Evolutionary conservation across 1,140 invertebrate genomes (phyloP).

Genomic region (Leptinotarsa undecemlineata): DNA sequence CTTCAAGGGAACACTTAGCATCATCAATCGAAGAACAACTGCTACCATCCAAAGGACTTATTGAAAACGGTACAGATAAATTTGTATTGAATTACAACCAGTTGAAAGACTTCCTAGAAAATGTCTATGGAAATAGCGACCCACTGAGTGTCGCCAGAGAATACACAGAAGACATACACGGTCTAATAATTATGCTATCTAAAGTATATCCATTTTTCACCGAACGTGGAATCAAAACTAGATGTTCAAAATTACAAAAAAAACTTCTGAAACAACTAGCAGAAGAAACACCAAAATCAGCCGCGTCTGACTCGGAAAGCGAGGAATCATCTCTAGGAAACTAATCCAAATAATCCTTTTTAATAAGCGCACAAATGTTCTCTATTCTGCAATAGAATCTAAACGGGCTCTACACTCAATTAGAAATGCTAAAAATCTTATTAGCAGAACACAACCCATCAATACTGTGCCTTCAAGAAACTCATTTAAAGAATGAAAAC

Average conservation of each 20-base stretch:
- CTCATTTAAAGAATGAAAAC: background rate
- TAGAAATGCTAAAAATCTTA: slow-evolving; percentile 1
- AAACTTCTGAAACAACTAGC: slow-evolving; percentile 1
- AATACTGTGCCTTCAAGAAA: background rate
- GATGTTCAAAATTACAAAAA: slow-evolving; percentile 5
- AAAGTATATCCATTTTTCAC: slow-evolving; percentile 3
- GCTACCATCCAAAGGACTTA: background rate
- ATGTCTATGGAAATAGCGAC: slow-evolving; percentile 7
- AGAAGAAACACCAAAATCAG: background rate
- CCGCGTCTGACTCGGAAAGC: background rate
- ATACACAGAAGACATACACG: slow-evolving; percentile 9
- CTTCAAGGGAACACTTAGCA: background rate
- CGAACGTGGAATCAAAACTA: background rate
- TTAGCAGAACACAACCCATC: background rate
- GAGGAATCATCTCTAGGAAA: slow-evolving; percentile 1
- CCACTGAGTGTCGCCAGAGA: background rate
- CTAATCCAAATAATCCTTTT: background rate
- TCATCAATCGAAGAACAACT: background rate
- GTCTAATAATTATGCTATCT: background rate
- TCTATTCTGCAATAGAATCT: slow-evolving; percentile 9
- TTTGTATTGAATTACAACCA: background rate
- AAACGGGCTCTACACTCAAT: background rate
- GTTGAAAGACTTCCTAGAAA: slow-evolving; percentile 4
- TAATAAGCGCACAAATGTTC: background rate
- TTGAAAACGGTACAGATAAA: background rate